Evolutionary conservation across 2,888 invertebrate genomes (phyloP).

Genomic region (Pyrochroa serraticornis): DNA sequence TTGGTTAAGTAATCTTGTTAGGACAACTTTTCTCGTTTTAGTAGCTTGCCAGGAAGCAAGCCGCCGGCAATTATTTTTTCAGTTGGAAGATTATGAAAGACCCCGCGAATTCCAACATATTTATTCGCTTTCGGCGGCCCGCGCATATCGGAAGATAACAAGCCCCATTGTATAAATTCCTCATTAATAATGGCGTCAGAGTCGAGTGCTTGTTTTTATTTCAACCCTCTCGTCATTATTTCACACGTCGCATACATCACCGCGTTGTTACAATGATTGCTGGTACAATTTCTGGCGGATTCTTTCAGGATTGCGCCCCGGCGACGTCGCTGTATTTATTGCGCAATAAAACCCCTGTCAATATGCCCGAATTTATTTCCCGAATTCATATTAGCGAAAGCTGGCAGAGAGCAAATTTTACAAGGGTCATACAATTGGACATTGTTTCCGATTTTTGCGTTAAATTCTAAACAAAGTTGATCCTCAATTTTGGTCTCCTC

Average conservation of each 20-base stretch:
- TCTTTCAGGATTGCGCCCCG: too few species aligned
- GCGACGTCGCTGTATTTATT: constrained; percentile 1
- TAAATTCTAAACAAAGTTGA: too few species aligned
- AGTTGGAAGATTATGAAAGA: constrained; percentile 22
- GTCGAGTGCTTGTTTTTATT: constrained; percentile 10
- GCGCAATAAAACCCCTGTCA: constrained; percentile 6
- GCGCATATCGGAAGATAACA: constrained; percentile 14
- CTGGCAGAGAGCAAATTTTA: neutral
- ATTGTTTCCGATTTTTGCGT: neutral
- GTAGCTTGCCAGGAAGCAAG: constrained; percentile 2
- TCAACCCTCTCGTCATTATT: constrained; percentile 15
- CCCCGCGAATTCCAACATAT: constrained; percentile 9
- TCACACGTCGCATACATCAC: constrained; percentile 18
- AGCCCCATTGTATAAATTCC: constrained; percentile 22
- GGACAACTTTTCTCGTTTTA: constrained; percentile 23
- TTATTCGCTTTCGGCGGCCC: constrained; percentile 7
- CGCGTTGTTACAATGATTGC: constrained; percentile 4
- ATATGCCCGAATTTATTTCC: constrained; percentile 9
- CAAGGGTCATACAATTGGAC: too few species aligned
- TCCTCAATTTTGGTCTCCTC: too few species aligned
- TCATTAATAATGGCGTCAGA: constrained; percentile 16
- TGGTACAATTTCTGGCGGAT: neutral
- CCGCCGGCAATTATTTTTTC: constrained; percentile 23
- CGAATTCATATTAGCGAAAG: neutral
- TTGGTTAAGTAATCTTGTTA: constrained; percentile 23